Evolutionary conservation across 1,140 invertebrate genomes (phyloP), one percentile per base, ranked within the genome.

Genomic region (Habropoda laboriosa): DNA sequence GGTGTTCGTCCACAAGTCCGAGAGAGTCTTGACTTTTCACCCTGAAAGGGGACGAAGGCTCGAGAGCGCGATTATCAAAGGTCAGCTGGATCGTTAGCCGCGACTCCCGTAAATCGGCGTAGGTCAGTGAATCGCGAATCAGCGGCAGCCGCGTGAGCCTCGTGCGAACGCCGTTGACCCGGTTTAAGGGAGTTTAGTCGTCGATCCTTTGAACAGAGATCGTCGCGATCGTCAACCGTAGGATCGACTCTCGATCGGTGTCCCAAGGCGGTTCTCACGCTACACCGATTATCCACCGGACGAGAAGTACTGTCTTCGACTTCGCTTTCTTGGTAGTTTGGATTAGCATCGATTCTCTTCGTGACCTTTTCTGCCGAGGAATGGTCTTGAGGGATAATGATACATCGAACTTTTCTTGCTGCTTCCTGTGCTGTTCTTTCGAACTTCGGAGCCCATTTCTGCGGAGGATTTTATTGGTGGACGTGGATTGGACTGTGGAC

Each of bases 41-140:
- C 73, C 42, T 49, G 64, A 73, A 72, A 76, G 32, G 45, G 27
- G 30, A 49, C 80, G 75, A 47, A 40, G 55, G 47, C 47, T 79
- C 40, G 61, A 12, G 27, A 58, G 61, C 42, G 63, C 63, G 73
- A 78, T 79, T 74, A 81, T 18, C 35, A 81, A 85, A 81, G 72
- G 57, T 85, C 72, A 77, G 64, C 42, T 10, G 42, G 77, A 83
- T 82, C 72, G 72, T 80, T 77, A 80, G 58, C 76, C 68, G 49
- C 55, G 68, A 78, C 70, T 79, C 55, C 35, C 67, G 82, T 76
- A 78, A 79, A 72, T 82, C 72, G 77, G 30, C 83, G 73, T 77
- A 81, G 74, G 70, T 85, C 83, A 79, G 83, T 66, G 73, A 85
- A 81, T 81, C 73, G 72, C 72, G 81, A 80, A 67, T 75, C 71